These are phyloP conservation scores for Takifugu ocellatus DNA, from an alignment of 2,797 vertebrate species.

Conservation along the genomic window DNA sequence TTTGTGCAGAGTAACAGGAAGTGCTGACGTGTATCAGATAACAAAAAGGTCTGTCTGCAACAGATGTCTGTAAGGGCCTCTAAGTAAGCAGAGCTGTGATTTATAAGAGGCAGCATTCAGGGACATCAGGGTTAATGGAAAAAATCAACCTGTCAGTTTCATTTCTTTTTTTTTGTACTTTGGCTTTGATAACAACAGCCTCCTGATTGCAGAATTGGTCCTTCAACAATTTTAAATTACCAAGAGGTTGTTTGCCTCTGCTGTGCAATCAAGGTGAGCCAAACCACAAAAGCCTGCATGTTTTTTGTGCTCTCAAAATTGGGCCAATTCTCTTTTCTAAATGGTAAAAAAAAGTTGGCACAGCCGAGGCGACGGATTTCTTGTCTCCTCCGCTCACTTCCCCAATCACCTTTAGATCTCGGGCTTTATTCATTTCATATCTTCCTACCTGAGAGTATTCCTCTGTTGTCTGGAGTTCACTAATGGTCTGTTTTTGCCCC, in stretches of 20 bases:
- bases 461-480: conserved; percentile 46
- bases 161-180: conserved; percentile 20
- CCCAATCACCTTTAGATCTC: conserved; percentile 19
- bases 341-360: conserved; percentile 1
- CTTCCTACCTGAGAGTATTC: conserved; percentile 27
- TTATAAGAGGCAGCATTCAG: conserved; percentile 16
- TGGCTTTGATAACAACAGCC: conserved; percentile 7
- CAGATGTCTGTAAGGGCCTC: conserved; percentile 43
- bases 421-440: conserved; percentile 31
- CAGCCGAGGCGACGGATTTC: conserved; percentile 38
- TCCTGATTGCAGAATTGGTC: conserved; percentile 5
- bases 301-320: conserved; percentile 1
- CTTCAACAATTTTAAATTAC: conserved; percentile 28
- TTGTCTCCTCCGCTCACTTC: conserved; percentile 30
- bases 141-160: conserved; percentile 2
- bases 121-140: conserved; percentile 1
- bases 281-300: background rate
- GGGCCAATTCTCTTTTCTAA: background rate
- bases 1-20: conserved; percentile 11
- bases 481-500: conserved; percentile 57
- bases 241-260: conserved; percentile 52
- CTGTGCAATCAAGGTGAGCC: conserved; percentile 25
- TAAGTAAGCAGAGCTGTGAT: conserved; percentile 1
- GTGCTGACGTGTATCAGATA: conserved; percentile 11
- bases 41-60: conserved; percentile 45